Percentiles rank a stretch among this genome's conserved stretches.
phyloP scores from a whole-genome alignment of 2,797 vertebrate species.

The Acanthurus leucopareius region DNA sequence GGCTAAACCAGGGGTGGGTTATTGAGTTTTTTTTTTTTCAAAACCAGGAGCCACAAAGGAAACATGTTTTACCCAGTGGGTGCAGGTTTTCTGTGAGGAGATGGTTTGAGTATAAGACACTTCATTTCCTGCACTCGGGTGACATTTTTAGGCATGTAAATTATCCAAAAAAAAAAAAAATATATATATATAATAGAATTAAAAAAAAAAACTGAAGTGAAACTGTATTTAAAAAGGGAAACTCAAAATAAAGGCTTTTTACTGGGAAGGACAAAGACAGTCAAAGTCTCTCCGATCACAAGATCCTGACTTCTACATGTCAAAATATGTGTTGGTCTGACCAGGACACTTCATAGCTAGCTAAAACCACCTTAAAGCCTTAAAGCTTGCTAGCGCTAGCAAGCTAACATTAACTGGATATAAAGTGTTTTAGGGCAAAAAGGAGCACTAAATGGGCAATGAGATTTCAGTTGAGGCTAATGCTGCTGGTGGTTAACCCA shows the following conservation, averaged over 20 bases:
- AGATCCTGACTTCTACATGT: background rate
- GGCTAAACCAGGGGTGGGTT: background rate
- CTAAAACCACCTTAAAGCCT: background rate
- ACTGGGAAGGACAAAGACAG: background rate
- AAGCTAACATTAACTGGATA: too few relatives aligned
- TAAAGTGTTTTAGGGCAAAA: background rate
- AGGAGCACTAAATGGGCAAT: background rate
- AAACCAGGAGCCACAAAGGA: background rate
- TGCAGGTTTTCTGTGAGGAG: background rate
- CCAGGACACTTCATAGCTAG: too few relatives aligned
- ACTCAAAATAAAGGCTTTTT: background rate
- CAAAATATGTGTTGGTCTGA: background rate
- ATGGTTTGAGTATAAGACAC: background rate
- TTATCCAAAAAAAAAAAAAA: background rate
- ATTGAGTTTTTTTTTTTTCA: background rate
- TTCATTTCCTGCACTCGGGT: background rate
- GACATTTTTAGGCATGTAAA: background rate
- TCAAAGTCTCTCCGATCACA: background rate
- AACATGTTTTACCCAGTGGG: background rate
- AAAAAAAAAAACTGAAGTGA: too few relatives aligned
- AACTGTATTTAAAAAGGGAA: background rate
- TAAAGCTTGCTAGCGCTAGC: background rate
- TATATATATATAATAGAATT: too few relatives aligned
- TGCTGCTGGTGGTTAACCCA: too few relatives aligned
- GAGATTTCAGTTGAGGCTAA: background rate